phyloP scores from a whole-genome alignment of 1,140 invertebrate genomes.

The Plectrocnemia conspersa region DNA sequence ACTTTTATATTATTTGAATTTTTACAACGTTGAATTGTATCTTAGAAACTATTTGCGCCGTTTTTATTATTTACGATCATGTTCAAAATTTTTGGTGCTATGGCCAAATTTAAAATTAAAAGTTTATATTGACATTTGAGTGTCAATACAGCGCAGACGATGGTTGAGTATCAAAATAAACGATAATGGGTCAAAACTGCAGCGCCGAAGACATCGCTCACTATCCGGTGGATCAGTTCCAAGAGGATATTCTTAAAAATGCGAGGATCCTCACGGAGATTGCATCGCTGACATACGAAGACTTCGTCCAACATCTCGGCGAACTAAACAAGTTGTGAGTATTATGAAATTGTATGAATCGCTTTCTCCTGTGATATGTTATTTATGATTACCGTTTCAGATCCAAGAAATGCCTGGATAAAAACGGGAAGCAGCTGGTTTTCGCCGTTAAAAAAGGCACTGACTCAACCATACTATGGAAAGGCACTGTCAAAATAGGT shows the following conservation, averaged over 20 bases:
- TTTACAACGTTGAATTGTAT: no score
- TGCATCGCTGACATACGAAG: conserved; percentile 49
- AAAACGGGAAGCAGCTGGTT: conserved; percentile 58
- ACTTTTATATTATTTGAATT: no score
- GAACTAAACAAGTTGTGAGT: conserved; percentile 52
- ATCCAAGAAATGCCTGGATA: conserved; percentile 55
- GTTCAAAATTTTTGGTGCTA: no score
- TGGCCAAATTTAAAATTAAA: no score
- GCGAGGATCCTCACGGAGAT: conserved; percentile 43
- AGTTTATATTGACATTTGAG: no score
- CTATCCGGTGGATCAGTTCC: conserved; percentile 16
- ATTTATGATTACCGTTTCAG: conserved; percentile 43
- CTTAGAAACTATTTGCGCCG: no score
- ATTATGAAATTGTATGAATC: neutral
- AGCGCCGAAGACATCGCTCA: conserved; percentile 22
- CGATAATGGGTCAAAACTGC: conserved; percentile 25
- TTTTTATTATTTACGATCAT: no score
- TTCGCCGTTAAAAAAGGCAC: conserved; percentile 63
- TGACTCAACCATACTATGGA: conserved; percentile 63
- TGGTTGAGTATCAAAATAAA: no score
- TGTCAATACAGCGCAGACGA: no score
- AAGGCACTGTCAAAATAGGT: conserved; percentile 61
- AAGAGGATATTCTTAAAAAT: conserved; percentile 37
- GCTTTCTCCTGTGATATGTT: neutral
- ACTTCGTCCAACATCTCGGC: conserved; percentile 48